Evolutionary conservation across 2,797 vertebrate genomes (phyloP), one percentile per base, ranked within the genome.

Genomic region (Caiman crocodilus): DNA sequence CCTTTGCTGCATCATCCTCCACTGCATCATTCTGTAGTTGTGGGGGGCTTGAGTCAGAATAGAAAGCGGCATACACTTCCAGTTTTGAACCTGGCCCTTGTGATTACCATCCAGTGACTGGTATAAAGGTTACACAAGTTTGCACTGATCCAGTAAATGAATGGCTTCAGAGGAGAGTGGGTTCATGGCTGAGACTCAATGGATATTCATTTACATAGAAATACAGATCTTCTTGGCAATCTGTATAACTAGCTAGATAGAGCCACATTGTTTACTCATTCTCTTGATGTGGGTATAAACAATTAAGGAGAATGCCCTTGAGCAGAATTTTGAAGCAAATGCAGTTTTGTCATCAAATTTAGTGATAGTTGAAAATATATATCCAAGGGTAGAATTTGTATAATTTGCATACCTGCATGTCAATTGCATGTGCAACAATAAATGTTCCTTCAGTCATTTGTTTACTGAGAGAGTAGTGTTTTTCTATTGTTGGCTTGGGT

Each of bases 261-360:
- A 73, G 71, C 15, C 23, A 28, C 0, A 0, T 58, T 23, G 18
- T 30, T 61, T 30, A 35, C 59, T 71, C 63, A 30, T 55, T 79
- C 15, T 11, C 8, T 59, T 23, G 14, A 7, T 4, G 14, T 56
- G 3, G 7, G n/a, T 9, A n/a, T 32, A 67, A 67, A 30, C 8
- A 56, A 2, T 81, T 61, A 56, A 67, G 56, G 30, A 30, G 25
- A 30, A 55, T 50, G 14, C 15, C 50, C 77, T 56, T 64, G 76
- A 30, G 11, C 65, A 78, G 59, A 75, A 7, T n/a, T 75, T 18
- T 78, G 60, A n/a, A 64, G 63, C 60, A 60, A 84, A 87, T 50
- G 26, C 0, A 0, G 76, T 85, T 63, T 32, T n/a, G 14, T 30
- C 15, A 12, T 0, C 3, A 35, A 18, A 23, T 89, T 93, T 20